Evolutionary conservation across 1,140 invertebrate species (phyloP).

Genomic region (Gryllus bimaculatus): DNA sequence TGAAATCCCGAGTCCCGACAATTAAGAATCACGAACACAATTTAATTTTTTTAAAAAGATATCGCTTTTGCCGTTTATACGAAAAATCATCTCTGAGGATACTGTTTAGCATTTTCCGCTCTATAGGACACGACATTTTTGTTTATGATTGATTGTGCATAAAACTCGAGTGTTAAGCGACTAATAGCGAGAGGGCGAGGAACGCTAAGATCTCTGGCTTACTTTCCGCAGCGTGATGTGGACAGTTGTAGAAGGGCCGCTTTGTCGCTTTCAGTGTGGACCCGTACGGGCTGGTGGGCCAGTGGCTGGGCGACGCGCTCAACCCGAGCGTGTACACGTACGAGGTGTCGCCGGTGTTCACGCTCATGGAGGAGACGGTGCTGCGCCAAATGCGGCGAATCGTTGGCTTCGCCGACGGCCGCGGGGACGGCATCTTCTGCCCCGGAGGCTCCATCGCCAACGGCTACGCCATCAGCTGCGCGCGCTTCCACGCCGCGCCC

Average conservation of each 20-base stretch:
- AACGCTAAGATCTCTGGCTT: not conserved
- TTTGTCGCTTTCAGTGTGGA: constrained; percentile 48
- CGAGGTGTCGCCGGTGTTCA: constrained; percentile 84
- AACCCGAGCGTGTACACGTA: constrained; percentile 85
- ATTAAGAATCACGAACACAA: no score
- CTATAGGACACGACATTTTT: no score
- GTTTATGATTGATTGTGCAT: no score
- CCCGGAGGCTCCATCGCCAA: constrained; percentile 94
- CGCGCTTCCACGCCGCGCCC: constrained; percentile 65
- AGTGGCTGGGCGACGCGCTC: constrained; percentile 75
- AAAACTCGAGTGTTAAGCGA: no score
- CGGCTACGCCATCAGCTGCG: constrained; percentile 87
- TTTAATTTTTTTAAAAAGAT: no score
- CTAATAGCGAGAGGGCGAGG: no score
- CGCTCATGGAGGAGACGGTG: constrained; percentile 75
- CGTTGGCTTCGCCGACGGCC: constrained; percentile 69
- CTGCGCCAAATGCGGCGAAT: constrained; percentile 72
- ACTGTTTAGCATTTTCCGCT: no score
- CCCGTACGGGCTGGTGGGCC: constrained; percentile 72
- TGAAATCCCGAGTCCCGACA: no score
- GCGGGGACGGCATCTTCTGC: constrained; percentile 81
- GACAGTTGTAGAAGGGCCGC: no score
- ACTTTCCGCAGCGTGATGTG: no score
- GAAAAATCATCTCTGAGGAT: no score
- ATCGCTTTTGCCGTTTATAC: no score